Conservation (phyloP, 2,888 invertebrate genomes). For the Branchipolynoe longqiensis region DNA sequence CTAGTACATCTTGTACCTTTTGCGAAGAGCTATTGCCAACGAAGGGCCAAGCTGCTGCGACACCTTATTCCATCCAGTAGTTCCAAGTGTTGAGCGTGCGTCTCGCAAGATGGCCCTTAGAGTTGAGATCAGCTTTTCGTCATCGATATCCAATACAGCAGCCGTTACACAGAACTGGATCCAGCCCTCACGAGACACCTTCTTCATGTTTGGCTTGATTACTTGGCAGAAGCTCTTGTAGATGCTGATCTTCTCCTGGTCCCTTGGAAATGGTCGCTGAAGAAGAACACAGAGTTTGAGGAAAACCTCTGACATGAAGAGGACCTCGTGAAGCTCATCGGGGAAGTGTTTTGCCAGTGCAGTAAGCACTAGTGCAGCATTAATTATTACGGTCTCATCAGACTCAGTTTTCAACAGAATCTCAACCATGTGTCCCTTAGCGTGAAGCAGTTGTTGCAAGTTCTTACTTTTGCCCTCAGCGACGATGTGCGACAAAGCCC, state of each 20-base stretch:
- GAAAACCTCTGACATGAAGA: conserved; percentile 62
- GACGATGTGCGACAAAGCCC: conserved; percentile 61
- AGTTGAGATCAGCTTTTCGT: conserved; percentile 54
- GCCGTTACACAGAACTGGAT: conserved; percentile 63
- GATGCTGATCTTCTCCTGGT: conserved; percentile 61
- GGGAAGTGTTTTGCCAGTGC: conserved; percentile 62
- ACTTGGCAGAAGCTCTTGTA: conserved; percentile 62
- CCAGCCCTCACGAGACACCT: conserved; percentile 61
- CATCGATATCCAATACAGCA: conserved; percentile 45
- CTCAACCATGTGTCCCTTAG: conserved; percentile 55
- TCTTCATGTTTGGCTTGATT: conserved; percentile 37
- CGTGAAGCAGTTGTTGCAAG: conserved; percentile 48
- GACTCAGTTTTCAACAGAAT: conserved; percentile 51
- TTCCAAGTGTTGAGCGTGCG: conserved; percentile 60
- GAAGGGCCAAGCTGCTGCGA: conserved; percentile 63
- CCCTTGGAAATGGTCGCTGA: conserved; percentile 63
- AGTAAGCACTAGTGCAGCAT: conserved; percentile 65
- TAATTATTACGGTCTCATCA: conserved; percentile 60
- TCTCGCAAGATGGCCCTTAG: conserved; percentile 60
- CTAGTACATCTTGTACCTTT: conserved; percentile 65
- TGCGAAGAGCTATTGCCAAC: conserved; percentile 62
- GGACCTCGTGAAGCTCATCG: conserved; percentile 44
- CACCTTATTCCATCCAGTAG: conserved; percentile 63
- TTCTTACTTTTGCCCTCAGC: not conserved
- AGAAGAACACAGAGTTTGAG: conserved; percentile 61